Evolutionary conservation across 2,888 invertebrate genomes (phyloP), one percentile per base, ranked within the genome.

Genomic region (Augochlorella aurata): DNA sequence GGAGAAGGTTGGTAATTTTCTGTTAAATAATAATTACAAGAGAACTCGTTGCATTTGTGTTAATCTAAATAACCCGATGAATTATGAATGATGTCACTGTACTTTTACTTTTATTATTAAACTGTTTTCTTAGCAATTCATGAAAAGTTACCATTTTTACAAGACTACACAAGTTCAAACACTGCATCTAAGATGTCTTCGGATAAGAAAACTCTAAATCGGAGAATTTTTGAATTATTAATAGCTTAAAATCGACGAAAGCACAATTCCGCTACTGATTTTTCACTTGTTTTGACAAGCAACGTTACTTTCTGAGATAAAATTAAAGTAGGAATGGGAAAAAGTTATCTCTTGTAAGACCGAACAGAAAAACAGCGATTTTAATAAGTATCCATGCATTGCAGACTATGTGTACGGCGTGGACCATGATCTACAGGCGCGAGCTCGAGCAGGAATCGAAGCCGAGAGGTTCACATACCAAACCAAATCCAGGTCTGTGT

Each of bases 371-470:
- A 16, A 61, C 8, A 16, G 61, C 8, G 29, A 16, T 14, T 61
- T 14, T 14, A 24, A 61, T 61, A 29, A 29, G 29, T 24, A 29
- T 61, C 24, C 24, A 16, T 29, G 0, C 10, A 63, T 91, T 89
- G 49, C 89, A 94, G 94, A 93, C 61, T 94, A 94, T 76, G 87
- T 93, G 8, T 93, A 92, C 71, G 92, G 92, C 10, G 89, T 94
- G 68, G 93, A 93, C 83, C 88, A 91, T 79, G 93, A 94, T 88
- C 88, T 94, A 63, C 93, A 93, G 79, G 93, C 93, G 52, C 90
- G 93, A 90, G 92, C 92, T 71, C 90, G 93, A 3, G 93, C 92
- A n/a, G 93, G 93, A 2, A 87, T 94, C 73, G 93, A 94, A 83
- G 92, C 93, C 38, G 94, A 94, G 82, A 91, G 89, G 71, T 90